These are phyloP conservation scores for Rhagium mordax DNA, from an alignment of 2,888 invertebrate genomes.

Conservation along the genomic window DNA sequence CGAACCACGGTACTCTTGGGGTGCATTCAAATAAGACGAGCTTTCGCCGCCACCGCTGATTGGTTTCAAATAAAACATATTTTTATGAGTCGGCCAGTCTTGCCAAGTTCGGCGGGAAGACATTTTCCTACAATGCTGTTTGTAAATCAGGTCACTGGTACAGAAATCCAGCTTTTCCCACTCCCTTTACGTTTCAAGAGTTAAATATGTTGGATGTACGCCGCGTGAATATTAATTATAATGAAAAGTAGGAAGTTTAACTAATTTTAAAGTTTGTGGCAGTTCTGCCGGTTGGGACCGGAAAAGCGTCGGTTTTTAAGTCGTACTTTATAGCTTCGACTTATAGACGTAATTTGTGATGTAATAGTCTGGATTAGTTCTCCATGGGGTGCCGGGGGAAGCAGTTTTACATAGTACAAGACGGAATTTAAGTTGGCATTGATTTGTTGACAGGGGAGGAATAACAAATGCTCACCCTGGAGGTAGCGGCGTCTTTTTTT, in stretches of 20 bases:
- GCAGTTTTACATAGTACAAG: no score
- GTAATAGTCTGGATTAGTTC: not conserved
- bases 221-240: not conserved
- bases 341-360: conserved; percentile 5
- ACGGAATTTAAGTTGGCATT: no score
- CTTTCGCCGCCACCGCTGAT: no score
- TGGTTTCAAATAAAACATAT: no score
- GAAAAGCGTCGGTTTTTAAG: not conserved
- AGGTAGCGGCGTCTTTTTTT: no score
- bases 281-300: not conserved
- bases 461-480: no score
- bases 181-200: not conserved
- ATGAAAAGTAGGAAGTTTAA: not conserved
- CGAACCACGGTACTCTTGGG: no score
- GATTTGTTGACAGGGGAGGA: no score
- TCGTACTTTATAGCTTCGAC: not conserved
- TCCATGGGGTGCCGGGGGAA: no score
- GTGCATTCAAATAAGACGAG: no score
- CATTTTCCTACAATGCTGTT: not conserved
- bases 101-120: no score
- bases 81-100: no score
- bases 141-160: not conserved
- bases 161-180: not conserved
- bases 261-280: conserved; percentile 3
- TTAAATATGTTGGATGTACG: not conserved